These are phyloP conservation scores for Lasioglossum baleicum DNA, from an alignment of 1,140 invertebrate species.

Conservation along the genomic window DNA sequence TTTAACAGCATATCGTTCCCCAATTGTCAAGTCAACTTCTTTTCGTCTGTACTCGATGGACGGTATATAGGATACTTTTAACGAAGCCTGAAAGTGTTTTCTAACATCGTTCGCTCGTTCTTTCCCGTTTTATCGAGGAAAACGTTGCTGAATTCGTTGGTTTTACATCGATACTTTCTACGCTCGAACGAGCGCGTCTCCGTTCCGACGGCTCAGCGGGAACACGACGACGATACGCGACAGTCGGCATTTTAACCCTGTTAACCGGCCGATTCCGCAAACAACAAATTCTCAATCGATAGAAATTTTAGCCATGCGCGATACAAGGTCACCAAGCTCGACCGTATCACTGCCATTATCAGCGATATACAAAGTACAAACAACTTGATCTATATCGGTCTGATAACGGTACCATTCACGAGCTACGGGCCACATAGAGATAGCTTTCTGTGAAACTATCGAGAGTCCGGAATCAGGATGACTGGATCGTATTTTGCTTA, in stretches of 20 bases:
- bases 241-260: background rate
- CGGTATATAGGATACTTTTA: constrained; percentile 25
- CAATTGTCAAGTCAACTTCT: constrained; percentile 48
- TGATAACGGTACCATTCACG: no score
- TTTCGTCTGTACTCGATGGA: constrained; percentile 9
- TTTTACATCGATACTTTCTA: constrained; percentile 24
- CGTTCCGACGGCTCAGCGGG: background rate
- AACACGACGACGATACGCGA: background rate
- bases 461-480: no score
- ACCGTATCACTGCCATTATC: no score
- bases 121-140: constrained; percentile 22
- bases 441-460: no score
- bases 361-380: no score
- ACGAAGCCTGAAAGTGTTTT: constrained; percentile 36
- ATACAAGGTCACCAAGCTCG: no score
- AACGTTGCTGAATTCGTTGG: constrained; percentile 37
- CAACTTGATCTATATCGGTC: no score
- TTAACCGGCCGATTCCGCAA: no score
- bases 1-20: constrained; percentile 54
- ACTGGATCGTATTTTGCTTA: no score
- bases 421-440: no score
- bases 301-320: no score
- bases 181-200: background rate
- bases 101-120: constrained; percentile 12
- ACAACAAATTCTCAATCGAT: no score